Base-by-base conservation (phyloP, 2,113 vertebrate species). In the Ploceus nigricollis region DNA sequence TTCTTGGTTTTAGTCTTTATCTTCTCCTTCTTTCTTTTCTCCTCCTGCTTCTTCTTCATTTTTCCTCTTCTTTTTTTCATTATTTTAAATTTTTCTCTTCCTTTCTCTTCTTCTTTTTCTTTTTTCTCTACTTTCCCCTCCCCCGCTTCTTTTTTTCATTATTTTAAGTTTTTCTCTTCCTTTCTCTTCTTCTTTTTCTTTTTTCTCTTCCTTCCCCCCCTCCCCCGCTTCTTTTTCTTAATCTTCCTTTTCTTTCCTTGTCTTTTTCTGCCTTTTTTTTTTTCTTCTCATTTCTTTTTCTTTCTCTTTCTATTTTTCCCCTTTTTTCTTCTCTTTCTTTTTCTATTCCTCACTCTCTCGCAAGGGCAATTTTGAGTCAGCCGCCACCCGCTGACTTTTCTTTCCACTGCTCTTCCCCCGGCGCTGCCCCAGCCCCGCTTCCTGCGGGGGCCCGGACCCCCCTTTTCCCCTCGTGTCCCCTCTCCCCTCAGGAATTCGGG, bases 351-450 rank as follows among this genome's bases (percentile, higher is more conserved):
- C 81, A 8, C n/a, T 48, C 60, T 77, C 60, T 84, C 42, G 10
- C 65, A 77, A 91, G 31, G 93, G 87, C 65, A 64, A 50, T 58
- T 81, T 48, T 92, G 94, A 95, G 68, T 95, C 92, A 94, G 81
- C 92, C 81, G 2, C 48, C 53, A 0, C 82, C 48, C 53, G 11
- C 53, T 22, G 79, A 82, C 23, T 82, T 69, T 58, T 48, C 30
- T 82, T 82, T 82, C 79, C 79, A 9, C 64, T 6, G 23, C 60
- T 33, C 63, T 60, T 35, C 25, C 82, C 81, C 77, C 6, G 4
- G 63, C 61, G 1, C 45, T 40, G 76, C 76, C 60, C 15, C 10
- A 35, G 78, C 79, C 1, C 1, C 1, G 51, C 16, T 89, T 70
- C 76, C 84, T 78, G 69, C 69, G 1, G 3, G 18, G 33, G n/a